These are phyloP conservation scores for Drosophila simulans DNA, from an alignment of 1,140 invertebrate species.

Conservation along the genomic window DNA sequence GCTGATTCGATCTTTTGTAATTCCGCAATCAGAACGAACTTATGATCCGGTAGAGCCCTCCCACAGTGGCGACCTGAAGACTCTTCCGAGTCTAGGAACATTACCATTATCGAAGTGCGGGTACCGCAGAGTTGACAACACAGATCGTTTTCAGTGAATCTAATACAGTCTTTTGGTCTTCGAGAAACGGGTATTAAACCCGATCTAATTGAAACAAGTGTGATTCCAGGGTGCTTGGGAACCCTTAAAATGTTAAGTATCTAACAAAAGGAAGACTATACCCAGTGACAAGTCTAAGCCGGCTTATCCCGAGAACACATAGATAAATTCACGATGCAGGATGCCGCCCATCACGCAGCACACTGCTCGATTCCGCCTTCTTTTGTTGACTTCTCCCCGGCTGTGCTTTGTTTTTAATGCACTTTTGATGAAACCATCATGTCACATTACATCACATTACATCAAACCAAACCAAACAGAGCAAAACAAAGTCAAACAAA, in stretches of 20 bases:
- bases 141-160: no score
- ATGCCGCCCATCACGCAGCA: conserved; percentile 4
- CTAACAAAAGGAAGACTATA: not conserved
- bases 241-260: not conserved
- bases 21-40: no score
- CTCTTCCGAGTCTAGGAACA: no score
- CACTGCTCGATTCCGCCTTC: not conserved
- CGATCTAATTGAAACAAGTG: no score
- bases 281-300: not conserved
- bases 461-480: conserved; percentile 66
- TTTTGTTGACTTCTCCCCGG: conserved; percentile 21
- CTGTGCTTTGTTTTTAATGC: conserved; percentile 77
- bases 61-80: no score
- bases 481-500: conserved; percentile 35
- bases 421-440: conserved; percentile 83
- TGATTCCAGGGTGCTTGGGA: not conserved
- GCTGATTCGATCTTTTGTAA: no score
- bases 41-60: no score
- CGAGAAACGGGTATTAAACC: no score
- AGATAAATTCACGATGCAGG: conserved; percentile 9
- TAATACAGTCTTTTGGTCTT: no score
- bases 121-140: no score
- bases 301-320: conserved; percentile 17
- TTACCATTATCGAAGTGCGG: no score
- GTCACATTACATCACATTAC: conserved; percentile 84